These are phyloP conservation scores for Drosophila kikkawai DNA, from an alignment of 1,140 invertebrate species.

Conservation along the genomic window DNA sequence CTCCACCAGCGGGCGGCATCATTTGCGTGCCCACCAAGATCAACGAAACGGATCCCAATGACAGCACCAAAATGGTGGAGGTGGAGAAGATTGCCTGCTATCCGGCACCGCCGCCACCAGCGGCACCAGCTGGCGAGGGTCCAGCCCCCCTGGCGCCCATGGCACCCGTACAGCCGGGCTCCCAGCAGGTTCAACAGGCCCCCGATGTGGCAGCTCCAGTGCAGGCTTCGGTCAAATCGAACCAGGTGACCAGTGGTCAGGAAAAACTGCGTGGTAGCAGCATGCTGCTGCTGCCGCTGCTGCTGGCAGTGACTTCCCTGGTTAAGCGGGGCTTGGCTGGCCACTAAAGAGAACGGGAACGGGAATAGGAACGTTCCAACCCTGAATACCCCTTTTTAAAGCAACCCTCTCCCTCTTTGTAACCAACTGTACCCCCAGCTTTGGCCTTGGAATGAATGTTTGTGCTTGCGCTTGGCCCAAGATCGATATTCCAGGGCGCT, in stretches of 20 bases:
- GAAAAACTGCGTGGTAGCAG: not conserved
- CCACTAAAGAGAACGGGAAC: not conserved
- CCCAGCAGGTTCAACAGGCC: slow-evolving; percentile 40
- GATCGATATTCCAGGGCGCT: slow-evolving; percentile 40
- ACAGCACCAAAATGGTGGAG: slow-evolving; percentile 74
- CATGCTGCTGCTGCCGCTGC: not conserved
- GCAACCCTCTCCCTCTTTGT: slow-evolving; percentile 1
- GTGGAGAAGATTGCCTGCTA: slow-evolving; percentile 83
- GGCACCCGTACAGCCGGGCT: slow-evolving; percentile 49
- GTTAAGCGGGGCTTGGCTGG: slow-evolving; percentile 17
- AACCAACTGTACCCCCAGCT: slow-evolving; percentile 14
- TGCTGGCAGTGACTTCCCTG: not conserved
- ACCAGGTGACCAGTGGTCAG: slow-evolving; percentile 14
- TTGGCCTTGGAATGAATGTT: slow-evolving; percentile 11
- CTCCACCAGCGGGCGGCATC: slow-evolving; percentile 66
- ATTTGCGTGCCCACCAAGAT: slow-evolving; percentile 79
- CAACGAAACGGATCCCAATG: slow-evolving; percentile 79
- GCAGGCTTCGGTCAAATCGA: slow-evolving; percentile 66
- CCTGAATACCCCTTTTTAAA: not conserved
- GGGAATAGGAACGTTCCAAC: slow-evolving; percentile 17
- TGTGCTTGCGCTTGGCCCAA: slow-evolving; percentile 18
- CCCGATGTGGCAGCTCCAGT: slow-evolving; percentile 54
- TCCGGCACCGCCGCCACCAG: slow-evolving; percentile 73
- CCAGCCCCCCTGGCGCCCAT: slow-evolving; percentile 65
- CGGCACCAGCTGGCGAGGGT: slow-evolving; percentile 56